A percentile compares a stretch with the other conserved stretches of the same genome.
Conservation (phyloP, 2,888 invertebrate species). For the Mythimna loreyi region DNA sequence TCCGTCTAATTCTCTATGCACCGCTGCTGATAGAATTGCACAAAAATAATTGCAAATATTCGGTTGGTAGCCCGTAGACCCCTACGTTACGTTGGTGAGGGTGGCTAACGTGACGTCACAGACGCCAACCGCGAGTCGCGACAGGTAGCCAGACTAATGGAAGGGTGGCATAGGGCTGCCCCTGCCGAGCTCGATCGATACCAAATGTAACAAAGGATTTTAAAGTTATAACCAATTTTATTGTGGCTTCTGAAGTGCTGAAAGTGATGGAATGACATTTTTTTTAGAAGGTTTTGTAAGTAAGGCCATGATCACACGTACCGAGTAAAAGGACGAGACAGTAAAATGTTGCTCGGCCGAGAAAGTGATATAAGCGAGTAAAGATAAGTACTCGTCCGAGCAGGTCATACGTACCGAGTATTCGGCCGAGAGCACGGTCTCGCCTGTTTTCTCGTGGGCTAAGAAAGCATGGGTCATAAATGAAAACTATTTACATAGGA, state of each 20-base stretch:
- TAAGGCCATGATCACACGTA: too few species aligned
- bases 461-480: too few species aligned
- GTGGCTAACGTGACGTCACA: slow-evolving; percentile 64
- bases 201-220: slow-evolving; percentile 48
- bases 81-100: slow-evolving; percentile 20
- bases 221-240: slow-evolving; percentile 22
- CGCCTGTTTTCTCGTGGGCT: too few species aligned
- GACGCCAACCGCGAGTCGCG: slow-evolving; percentile 62
- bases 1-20: slow-evolving; percentile 2
- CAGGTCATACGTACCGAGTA: too few species aligned
- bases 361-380: too few species aligned
- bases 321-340: too few species aligned
- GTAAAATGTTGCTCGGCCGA: too few species aligned
- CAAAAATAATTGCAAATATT: slow-evolving; percentile 44
- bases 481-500: too few species aligned
- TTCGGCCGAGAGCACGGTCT: too few species aligned
- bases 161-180: slow-evolving; percentile 65
- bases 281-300: background rate
- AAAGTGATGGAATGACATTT: background rate
- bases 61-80: slow-evolving; percentile 17
- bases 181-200: slow-evolving; percentile 60
- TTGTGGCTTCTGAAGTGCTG: background rate
- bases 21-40: slow-evolving; percentile 28
- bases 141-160: slow-evolving; percentile 67
- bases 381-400: too few species aligned